phyloP scores from a whole-genome alignment of 2,113 vertebrate genomes.

The Ictalurus punctatus region DNA sequence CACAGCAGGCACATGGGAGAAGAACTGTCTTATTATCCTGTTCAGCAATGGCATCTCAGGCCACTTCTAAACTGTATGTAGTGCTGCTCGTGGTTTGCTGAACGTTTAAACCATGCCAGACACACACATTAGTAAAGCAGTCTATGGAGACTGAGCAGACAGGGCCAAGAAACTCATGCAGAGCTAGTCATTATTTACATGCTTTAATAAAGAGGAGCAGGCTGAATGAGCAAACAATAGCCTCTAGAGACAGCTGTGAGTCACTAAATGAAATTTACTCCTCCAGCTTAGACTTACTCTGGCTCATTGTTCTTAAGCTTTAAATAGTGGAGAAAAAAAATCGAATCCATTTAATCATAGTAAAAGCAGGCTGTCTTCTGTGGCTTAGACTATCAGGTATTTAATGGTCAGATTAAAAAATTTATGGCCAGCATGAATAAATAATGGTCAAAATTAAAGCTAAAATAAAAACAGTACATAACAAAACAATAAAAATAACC shows the following conservation, averaged over 20 bases:
- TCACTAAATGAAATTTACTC: not conserved
- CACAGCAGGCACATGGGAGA: conserved; percentile 32
- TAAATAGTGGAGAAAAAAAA: not conserved
- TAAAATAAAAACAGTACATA: not conserved
- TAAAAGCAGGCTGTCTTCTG: not conserved
- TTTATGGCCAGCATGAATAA: not conserved
- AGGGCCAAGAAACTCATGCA: conserved; percentile 30
- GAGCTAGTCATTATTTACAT: conserved; percentile 40
- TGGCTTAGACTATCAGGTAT: not conserved
- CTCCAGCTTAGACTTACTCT: conserved; percentile 16
- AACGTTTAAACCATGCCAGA: conserved; percentile 22
- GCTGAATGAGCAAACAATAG: conserved; percentile 35
- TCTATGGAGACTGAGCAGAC: conserved; percentile 21
- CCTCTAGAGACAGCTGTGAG: conserved; percentile 13
- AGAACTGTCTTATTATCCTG: conserved; percentile 47
- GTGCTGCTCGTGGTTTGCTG: not conserved
- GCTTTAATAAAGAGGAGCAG: conserved; percentile 33
- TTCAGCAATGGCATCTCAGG: conserved; percentile 26
- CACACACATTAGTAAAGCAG: conserved; percentile 33
- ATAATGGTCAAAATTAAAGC: not conserved
- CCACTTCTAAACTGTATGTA: conserved; percentile 12
- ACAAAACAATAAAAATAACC: not conserved
- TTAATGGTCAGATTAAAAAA: not conserved
- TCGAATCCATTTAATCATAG: conserved; percentile 14
- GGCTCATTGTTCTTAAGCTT: not conserved